Percentiles rank a stretch among this genome's conserved stretches.
These are phyloP conservation scores for Mus minutoides DNA, from an alignment of 2,797 vertebrate species.

Conservation along the genomic window DNA sequence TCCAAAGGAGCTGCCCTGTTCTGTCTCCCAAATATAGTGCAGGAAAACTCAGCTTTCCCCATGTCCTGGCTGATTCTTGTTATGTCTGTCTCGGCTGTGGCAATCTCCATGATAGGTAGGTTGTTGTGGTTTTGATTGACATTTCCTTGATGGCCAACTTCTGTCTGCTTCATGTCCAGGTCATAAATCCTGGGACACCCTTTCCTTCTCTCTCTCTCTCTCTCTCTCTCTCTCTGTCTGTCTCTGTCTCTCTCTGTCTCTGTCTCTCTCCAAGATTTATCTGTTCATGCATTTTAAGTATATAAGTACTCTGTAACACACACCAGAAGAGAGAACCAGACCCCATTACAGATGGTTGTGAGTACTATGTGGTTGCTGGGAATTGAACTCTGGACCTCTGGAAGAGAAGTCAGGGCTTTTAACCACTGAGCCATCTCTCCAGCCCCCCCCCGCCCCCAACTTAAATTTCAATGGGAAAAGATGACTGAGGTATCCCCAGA, in stretches of 20 bases:
- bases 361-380: background rate
- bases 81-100: background rate
- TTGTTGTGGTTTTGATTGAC: background rate
- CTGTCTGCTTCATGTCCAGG: background rate
- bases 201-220: background rate
- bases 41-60: background rate
- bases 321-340: background rate
- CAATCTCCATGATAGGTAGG: background rate
- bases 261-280: background rate
- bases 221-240: fast-evolving
- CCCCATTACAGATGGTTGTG: background rate
- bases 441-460: no score
- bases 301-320: background rate
- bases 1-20: background rate
- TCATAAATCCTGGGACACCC: background rate
- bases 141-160: background rate
- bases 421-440: background rate
- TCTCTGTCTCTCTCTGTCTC: background rate
- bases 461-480: background rate
- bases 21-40: background rate
- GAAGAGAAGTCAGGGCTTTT: background rate
- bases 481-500: background rate
- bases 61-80: background rate
- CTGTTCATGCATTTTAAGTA: background rate
- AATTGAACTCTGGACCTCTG: background rate